Conservation (phyloP, 2,797 vertebrate genomes). For the Cercopithecus petaurista region DNA sequence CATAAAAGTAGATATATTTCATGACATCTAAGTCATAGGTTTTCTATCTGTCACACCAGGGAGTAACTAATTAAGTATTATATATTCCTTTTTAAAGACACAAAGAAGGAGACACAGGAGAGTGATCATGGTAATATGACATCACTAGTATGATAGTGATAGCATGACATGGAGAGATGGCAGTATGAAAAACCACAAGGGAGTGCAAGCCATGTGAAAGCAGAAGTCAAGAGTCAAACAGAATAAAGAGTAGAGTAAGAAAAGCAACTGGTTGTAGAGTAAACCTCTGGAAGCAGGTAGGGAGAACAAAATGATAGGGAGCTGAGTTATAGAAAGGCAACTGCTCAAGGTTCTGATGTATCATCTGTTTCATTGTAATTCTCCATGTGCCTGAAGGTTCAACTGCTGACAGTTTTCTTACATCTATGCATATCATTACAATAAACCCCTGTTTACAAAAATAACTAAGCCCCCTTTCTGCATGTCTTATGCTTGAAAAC, state of each 20-base stretch:
- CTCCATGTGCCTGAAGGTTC: neutral
- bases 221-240: neutral
- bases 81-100: neutral
- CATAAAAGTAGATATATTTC: neutral
- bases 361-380: neutral
- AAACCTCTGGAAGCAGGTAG: neutral
- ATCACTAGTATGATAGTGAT: neutral
- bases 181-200: neutral
- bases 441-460: neutral
- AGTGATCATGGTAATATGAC: neutral
- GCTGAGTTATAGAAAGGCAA: neutral
- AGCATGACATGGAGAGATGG: neutral
- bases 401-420: neutral
- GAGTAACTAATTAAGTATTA: neutral
- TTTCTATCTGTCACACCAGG: neutral
- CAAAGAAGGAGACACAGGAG: neutral
- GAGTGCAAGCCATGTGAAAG: neutral
- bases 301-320: neutral
- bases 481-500: neutral
- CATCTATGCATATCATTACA: too few relatives aligned
- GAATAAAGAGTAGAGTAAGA: neutral
- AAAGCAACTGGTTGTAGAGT: neutral
- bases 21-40: neutral
- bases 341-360: neutral
- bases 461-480: neutral